A percentile compares a stretch with the other conserved stretches of the same genome.
These are phyloP conservation scores for Conops quadrifasciatus DNA, from an alignment of 2,888 invertebrate genomes.

Conservation along the genomic window DNA sequence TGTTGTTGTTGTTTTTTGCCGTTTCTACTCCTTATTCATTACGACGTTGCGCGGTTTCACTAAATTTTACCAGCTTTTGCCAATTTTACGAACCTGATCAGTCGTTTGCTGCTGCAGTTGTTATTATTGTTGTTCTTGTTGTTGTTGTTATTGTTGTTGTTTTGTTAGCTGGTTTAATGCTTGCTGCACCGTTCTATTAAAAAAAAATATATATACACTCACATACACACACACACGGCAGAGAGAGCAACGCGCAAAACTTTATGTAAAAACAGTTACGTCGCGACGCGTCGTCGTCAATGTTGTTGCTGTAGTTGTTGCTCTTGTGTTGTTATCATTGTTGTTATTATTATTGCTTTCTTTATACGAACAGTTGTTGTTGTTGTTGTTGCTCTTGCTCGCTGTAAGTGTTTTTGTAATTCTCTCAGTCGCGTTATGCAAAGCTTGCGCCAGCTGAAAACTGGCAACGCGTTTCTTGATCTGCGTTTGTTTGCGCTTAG, in stretches of 20 bases:
- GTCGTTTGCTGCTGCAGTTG: not conserved
- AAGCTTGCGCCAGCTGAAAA: too few relatives aligned
- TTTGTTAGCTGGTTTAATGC: not conserved
- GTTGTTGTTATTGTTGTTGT: too few relatives aligned
- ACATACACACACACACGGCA: too few relatives aligned
- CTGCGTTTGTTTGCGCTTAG: too few relatives aligned
- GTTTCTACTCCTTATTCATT: too few relatives aligned
- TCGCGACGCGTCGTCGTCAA: not conserved
- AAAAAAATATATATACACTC: not conserved
- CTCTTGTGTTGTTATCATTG: not conserved
- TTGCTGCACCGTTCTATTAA: not conserved
- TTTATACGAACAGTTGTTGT: conserved; percentile 1
- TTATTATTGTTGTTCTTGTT: conserved; percentile 20
- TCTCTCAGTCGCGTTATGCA: too few relatives aligned
- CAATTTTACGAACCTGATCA: not conserved
- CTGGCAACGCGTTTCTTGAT: too few relatives aligned
- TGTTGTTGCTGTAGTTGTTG: conserved; percentile 10
- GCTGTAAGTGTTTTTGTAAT: not conserved
- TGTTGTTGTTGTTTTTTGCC: conserved; percentile 27
- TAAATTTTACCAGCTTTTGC: conserved; percentile 2
- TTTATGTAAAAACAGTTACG: conserved; percentile 31
- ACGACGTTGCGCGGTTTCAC: not conserved
- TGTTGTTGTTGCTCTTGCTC: not conserved
- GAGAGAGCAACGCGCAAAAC: not conserved
- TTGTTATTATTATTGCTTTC: conserved; percentile 9